Conservation (phyloP, 2,113 vertebrate species). For the Apodemus sylvaticus region DNA sequence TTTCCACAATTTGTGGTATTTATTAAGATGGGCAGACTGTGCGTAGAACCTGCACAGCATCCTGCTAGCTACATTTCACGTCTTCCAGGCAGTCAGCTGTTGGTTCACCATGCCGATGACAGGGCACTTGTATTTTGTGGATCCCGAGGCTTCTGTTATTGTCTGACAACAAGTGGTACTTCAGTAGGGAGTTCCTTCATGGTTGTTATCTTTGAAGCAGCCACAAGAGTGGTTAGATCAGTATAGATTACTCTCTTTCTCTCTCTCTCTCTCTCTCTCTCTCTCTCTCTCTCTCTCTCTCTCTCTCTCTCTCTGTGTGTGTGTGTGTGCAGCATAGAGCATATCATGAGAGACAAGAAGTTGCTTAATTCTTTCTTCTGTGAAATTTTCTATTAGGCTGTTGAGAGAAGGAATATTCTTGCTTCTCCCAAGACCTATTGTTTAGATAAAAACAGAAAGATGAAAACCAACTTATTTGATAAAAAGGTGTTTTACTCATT, state of each 20-base stretch:
- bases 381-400: constrained; percentile 35
- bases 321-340: neutral
- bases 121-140: constrained; percentile 4
- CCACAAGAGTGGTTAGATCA: neutral
- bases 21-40: neutral
- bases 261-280: no score
- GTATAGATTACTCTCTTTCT: no score
- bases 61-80: neutral
- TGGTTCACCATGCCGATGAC: neutral
- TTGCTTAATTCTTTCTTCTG: constrained; percentile 32
- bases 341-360: constrained; percentile 18
- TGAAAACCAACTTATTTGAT: constrained; percentile 67
- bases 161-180: neutral
- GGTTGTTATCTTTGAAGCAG: neutral
- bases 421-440: neutral
- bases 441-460: constrained; percentile 57
- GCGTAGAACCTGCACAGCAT: neutral
- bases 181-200: neutral
- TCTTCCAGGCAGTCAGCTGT: neutral
- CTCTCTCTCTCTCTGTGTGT: no score
- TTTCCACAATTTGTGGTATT: neutral
- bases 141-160: neutral
- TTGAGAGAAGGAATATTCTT: constrained; percentile 37
- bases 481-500: constrained; percentile 64
- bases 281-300: no score